phyloP scores from a whole-genome alignment of 2,888 invertebrate species.

The Pelosia muscerda region DNA sequence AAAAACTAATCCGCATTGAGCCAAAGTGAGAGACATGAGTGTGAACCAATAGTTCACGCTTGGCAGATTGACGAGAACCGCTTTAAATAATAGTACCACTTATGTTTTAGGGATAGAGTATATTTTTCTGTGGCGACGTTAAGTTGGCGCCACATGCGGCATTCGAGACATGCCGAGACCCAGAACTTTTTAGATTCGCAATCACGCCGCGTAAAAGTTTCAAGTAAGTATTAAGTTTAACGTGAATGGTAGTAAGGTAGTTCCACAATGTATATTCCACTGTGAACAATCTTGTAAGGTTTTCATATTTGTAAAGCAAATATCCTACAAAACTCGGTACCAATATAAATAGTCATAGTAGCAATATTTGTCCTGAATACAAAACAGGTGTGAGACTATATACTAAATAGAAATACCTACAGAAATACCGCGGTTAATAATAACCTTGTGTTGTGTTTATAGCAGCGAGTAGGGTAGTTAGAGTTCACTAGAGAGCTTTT shows the following conservation, averaged over 20 bases:
- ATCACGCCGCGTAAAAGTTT: constrained; percentile 75
- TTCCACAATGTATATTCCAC: constrained; percentile 54
- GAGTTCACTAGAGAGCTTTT: too few species aligned
- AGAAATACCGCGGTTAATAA: too few species aligned
- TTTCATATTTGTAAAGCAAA: constrained; percentile 24
- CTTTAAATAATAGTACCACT: constrained; percentile 34
- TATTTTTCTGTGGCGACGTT: constrained; percentile 36
- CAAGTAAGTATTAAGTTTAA: constrained; percentile 74
- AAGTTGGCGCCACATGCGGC: constrained; percentile 61
- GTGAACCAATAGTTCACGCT: constrained; percentile 63
- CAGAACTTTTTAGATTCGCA: constrained; percentile 79
- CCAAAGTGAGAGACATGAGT: constrained; percentile 60
- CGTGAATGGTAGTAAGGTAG: constrained; percentile 65
- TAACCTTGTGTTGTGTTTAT: too few species aligned
- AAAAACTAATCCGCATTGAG: constrained; percentile 63
- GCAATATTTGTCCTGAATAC: too few species aligned
- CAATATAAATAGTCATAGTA: too few species aligned
- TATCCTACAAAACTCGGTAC: not conserved
- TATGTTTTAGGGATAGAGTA: constrained; percentile 27
- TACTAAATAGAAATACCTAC: too few species aligned
- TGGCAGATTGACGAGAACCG: constrained; percentile 34
- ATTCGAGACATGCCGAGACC: constrained; percentile 56
- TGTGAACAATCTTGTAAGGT: constrained; percentile 45
- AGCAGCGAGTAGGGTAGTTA: too few species aligned
- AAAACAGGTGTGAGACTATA: too few species aligned